A percentile compares a stretch with the other conserved stretches of the same genome.
Conservation (phyloP, 2,888 invertebrate genomes). For the Cantharis lateralis region DNA sequence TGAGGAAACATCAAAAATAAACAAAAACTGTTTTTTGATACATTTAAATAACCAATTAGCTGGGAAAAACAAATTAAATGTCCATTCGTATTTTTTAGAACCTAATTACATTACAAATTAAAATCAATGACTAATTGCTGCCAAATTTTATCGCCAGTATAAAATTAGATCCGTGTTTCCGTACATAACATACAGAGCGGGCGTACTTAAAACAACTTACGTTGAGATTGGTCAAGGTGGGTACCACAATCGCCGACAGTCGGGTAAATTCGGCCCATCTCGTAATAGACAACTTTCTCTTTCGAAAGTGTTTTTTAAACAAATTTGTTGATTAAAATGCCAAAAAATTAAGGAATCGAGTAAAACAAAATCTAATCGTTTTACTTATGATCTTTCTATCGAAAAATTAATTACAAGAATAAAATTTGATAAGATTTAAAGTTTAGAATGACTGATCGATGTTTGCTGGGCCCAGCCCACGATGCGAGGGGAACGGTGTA, state of each 20-base stretch:
- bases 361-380: not conserved
- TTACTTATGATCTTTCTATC: not conserved
- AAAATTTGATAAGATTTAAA: slow-evolving; percentile 16
- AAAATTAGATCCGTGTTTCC: slow-evolving; percentile 28
- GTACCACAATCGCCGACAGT: slow-evolving; percentile 41
- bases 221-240: slow-evolving; percentile 57
- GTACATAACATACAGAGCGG: slow-evolving; percentile 12
- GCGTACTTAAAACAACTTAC: slow-evolving; percentile 47
- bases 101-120: not conserved
- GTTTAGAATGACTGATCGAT: slow-evolving; percentile 30
- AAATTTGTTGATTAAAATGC: not conserved
- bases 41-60: not conserved
- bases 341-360: not conserved
- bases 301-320: slow-evolving; percentile 37
- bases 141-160: slow-evolving; percentile 19
- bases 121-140: slow-evolving; percentile 12
- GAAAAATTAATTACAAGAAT: slow-evolving; percentile 3
- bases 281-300: slow-evolving; percentile 47
- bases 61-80: not conserved
- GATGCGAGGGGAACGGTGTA: slow-evolving; percentile 37
- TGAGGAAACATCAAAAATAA: not conserved
- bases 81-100: not conserved
- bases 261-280: slow-evolving; percentile 36
- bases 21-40: not conserved
- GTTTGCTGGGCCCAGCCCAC: slow-evolving; percentile 31